Base-by-base conservation (phyloP, 2,888 invertebrate species). In the Pegoplata infirma region DNA sequence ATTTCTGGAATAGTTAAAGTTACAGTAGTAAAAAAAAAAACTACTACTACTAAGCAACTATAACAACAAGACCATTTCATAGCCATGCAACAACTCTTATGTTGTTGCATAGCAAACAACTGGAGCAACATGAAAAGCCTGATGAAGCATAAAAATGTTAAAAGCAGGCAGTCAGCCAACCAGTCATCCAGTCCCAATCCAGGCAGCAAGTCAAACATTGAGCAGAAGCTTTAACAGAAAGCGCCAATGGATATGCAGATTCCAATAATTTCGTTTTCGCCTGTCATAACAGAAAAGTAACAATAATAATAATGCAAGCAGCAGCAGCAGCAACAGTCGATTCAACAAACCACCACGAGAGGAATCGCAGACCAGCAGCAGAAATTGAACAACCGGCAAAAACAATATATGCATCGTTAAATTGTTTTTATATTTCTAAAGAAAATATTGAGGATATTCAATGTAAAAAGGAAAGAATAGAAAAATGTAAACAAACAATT, bases 201-300 rank as follows among this genome's bases (percentile, higher is more conserved):
- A 73, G 40, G 12, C 25, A 71, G 23, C 28, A 21, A 21, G 23
- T 12, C 58, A 51, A 17, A 14, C 40, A 64, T 71, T n/a, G 36
- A 69, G 68, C 55, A 67, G 67, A 73, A 59, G 14, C 49, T 73
- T 67, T 56, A 76, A 55, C 55, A 16, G 56, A 72, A 73, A 77
- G 71, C 68, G 79, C 73, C 79, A 76, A 71, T 76, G 79, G 71
- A 61, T 69, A 79, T 73, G 64, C 66, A 74, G 76, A 72, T 67
- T 74, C 76, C 76, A 80, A 81, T 79, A 80, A 80, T 79, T 81
- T 80, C 63, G 80, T 81, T 80, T 81, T 78, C 78, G 78, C 80
- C 75, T 81, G 80, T 81, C 80, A 80, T 76, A 81, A 81, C 72
- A 81, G 63, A 58, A 59, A 47, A 25, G 68, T 46, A 58, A 69